Base-by-base conservation (phyloP, 2,888 invertebrate species). In the Drosophila mulleri region DNA sequence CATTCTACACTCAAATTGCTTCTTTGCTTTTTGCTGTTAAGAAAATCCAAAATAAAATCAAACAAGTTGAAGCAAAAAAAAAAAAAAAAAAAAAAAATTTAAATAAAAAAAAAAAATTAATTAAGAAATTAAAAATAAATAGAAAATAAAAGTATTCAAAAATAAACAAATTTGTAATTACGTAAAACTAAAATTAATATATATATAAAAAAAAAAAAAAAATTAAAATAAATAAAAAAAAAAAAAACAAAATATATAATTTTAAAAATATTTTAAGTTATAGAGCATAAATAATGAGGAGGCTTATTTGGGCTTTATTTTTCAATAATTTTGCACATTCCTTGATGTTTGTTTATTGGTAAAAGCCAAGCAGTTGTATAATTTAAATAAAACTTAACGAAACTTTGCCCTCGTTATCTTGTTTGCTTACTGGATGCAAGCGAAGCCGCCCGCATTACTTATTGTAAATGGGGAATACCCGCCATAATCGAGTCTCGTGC, bases 1-100 rank as follows among this genome's bases (percentile, higher is more conserved):
- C 7, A 37, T 42, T 64, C 23, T 57, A 26, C 26, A 26, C 5
- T 6, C 6, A 0, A 5, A 26, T 26, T 26, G 6, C 6, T 5
- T 26, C 26, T 26, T 26, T 26, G 26, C 26, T 26, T 26, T 26
- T 26, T 26, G 26, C 26, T 26, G 26, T 26, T 26, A 26, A 4
- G 4, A 6, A 26, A 26, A 26, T 26, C 0, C 5, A 6, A 26
- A 26, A 26, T 26, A 5, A 41, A 42, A 50, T 42, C 47, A 42
- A 48, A 20, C 11, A 41, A 44, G 23, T 47, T 54, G 29, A 41
- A 32, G 47, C 11, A 41, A 56, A 56, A 53, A 44, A 57, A 67
- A 11, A 50, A 41, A 42, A 20, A n/a, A n/a, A 18, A 2, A 26
- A 23, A 6, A 39, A 16, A 32, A 0, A 16, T 9, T 12, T 2